Evolutionary conservation across 2,888 invertebrate species (phyloP).

Genomic region (Drosophila lutescens): DNA sequence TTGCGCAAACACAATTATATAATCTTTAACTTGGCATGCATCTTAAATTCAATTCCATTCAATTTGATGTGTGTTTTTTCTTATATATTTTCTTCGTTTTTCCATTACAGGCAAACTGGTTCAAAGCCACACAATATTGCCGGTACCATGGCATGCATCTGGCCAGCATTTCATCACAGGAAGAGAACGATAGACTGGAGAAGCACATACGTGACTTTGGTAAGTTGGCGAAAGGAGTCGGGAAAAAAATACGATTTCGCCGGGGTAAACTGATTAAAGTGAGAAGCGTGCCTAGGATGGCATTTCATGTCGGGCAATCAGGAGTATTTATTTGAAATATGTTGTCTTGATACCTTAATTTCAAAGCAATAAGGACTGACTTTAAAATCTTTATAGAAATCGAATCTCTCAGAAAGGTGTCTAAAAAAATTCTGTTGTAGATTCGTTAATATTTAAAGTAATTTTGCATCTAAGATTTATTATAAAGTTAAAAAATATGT

Average conservation of each 20-base stretch:
- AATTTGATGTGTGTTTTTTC: constrained; percentile 29
- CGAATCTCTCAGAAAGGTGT: neutral
- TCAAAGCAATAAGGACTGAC: too few species aligned
- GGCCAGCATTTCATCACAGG: constrained; percentile 94
- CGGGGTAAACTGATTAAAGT: constrained; percentile 2
- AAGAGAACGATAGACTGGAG: constrained; percentile 95
- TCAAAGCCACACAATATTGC: constrained; percentile 95
- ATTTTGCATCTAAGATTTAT: too few species aligned
- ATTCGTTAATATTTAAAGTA: too few species aligned
- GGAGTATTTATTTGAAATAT: neutral
- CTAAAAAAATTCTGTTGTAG: too few species aligned
- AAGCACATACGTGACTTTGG: constrained; percentile 96
- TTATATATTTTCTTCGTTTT: neutral
- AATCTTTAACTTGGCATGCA: constrained; percentile 34
- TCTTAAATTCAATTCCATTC: constrained; percentile 22
- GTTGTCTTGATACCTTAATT: neutral
- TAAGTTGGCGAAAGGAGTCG: constrained; percentile 83
- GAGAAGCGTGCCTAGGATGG: neutral
- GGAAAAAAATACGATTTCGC: neutral
- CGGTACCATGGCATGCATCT: constrained; percentile 97
- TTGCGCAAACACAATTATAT: constrained; percentile 44
- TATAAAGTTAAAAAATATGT: too few species aligned
- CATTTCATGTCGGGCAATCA: neutral
- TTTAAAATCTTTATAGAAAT: neutral
- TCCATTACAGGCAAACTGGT: constrained; percentile 93